phyloP scores from a whole-genome alignment of 1,140 invertebrate species.

The Oryzaephilus surinamensis region DNA sequence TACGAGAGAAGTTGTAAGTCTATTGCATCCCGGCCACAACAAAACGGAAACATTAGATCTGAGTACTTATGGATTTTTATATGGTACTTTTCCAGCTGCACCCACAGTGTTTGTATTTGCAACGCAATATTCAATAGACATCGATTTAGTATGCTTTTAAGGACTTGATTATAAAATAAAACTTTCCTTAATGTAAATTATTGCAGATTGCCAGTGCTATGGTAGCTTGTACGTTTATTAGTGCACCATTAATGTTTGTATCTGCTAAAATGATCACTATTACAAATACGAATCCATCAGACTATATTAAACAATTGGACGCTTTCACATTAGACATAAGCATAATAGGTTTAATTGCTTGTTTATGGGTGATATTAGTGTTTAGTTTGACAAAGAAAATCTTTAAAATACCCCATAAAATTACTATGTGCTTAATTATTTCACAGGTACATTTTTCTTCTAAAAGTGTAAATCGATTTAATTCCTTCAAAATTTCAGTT shows the following conservation, averaged over 20 bases:
- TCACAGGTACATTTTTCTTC: constrained; percentile 55
- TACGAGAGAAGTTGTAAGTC: constrained; percentile 72
- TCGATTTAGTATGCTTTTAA: constrained; percentile 61
- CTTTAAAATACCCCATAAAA: constrained; percentile 68
- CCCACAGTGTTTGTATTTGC: constrained; percentile 93
- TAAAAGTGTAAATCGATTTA: not conserved
- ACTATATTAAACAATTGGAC: constrained; percentile 66
- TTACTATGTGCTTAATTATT: constrained; percentile 65
- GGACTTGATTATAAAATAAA: not conserved
- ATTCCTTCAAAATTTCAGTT: not conserved
- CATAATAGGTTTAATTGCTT: constrained; percentile 61
- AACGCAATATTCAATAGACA: constrained; percentile 72
- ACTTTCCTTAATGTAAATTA: too few species aligned
- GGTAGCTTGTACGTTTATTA: constrained; percentile 88
- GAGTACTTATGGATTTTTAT: constrained; percentile 89
- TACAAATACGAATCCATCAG: constrained; percentile 51
- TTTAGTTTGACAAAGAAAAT: constrained; percentile 68
- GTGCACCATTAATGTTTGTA: constrained; percentile 89
- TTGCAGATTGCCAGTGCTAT: constrained; percentile 77
- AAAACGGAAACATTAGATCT: constrained; percentile 64
- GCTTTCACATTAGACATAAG: constrained; percentile 75
- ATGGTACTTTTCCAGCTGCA: constrained; percentile 91
- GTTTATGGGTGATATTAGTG: constrained; percentile 67
- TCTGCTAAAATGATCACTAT: constrained; percentile 86
- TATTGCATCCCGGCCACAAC: constrained; percentile 56